These are phyloP conservation scores for Helleia helle DNA, from an alignment of 2,888 invertebrate genomes.

Conservation along the genomic window DNA sequence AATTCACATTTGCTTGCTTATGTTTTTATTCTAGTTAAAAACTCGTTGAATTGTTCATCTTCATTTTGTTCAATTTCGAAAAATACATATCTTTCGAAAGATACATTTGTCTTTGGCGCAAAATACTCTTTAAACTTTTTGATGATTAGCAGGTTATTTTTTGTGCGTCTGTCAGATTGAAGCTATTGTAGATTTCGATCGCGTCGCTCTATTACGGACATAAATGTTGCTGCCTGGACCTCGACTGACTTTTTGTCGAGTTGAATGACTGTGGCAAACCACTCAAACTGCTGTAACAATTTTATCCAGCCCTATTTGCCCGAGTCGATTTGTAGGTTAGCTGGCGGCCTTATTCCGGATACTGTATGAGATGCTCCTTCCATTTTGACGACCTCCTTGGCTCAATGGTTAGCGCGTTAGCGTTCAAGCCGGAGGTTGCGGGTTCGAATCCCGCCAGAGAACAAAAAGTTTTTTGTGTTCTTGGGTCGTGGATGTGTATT, in stretches of 20 bases:
- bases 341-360: slow-evolving; percentile 15
- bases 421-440: no score
- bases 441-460: no score
- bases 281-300: slow-evolving; percentile 13
- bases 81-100: slow-evolving; percentile 19
- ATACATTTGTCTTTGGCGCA: slow-evolving; percentile 16
- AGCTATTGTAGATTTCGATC: slow-evolving; percentile 12
- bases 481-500: no score
- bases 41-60: slow-evolving; percentile 17
- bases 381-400: no score
- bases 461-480: no score
- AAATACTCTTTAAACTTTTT: no score
- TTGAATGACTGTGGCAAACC: slow-evolving; percentile 18
- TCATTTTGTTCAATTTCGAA: slow-evolving; percentile 19
- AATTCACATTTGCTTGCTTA: slow-evolving; percentile 22
- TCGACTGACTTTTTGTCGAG: slow-evolving; percentile 17
- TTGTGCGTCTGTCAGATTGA: slow-evolving; percentile 6
- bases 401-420: no score
- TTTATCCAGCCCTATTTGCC: slow-evolving; percentile 14
- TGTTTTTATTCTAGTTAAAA: slow-evolving; percentile 18
- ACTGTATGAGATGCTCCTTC: slow-evolving; percentile 8
- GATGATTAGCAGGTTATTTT: no score
- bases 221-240: slow-evolving; percentile 18
- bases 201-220: slow-evolving; percentile 15
- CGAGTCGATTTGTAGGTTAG: slow-evolving; percentile 16